These are phyloP conservation scores for Rhinoptilus africanus DNA, from an alignment of 2,113 vertebrate genomes.

Conservation along the genomic window DNA sequence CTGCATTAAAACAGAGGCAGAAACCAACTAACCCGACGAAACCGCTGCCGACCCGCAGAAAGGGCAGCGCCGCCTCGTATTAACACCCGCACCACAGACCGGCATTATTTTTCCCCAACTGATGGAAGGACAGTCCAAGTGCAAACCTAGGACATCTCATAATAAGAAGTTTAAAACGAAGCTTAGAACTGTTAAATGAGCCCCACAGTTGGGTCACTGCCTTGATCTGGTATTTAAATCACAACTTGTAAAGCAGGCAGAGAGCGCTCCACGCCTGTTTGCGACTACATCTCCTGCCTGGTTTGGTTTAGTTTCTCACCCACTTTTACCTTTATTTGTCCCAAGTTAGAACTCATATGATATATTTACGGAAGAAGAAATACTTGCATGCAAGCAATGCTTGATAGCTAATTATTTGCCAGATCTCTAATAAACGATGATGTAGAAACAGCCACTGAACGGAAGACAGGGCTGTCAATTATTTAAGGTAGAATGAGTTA, in stretches of 20 bases:
- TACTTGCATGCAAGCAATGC: neutral
- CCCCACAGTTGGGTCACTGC: neutral
- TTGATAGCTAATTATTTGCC: neutral
- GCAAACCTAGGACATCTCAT: neutral
- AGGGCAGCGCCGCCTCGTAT: neutral
- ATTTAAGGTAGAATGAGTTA: neutral
- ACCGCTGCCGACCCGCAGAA: fast-evolving
- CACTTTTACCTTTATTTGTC: neutral
- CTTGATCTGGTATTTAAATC: neutral
- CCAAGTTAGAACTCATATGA: fast-evolving
- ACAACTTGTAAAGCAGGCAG: neutral
- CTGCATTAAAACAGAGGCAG: neutral
- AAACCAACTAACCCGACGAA: neutral
- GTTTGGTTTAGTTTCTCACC: neutral
- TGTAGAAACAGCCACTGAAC: neutral
- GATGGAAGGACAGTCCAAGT: neutral
- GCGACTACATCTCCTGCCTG: neutral
- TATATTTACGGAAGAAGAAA: neutral
- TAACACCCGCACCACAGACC: fast-evolving
- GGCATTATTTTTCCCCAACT: neutral
- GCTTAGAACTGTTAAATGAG: neutral
- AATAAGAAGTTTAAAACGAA: neutral
- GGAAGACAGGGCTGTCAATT: neutral
- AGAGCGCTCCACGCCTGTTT: neutral
- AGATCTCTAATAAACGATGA: neutral